Evolutionary conservation across 2,113 vertebrate genomes (phyloP), one percentile per base, ranked within the genome.

Genomic region (Clupea harengus): DNA sequence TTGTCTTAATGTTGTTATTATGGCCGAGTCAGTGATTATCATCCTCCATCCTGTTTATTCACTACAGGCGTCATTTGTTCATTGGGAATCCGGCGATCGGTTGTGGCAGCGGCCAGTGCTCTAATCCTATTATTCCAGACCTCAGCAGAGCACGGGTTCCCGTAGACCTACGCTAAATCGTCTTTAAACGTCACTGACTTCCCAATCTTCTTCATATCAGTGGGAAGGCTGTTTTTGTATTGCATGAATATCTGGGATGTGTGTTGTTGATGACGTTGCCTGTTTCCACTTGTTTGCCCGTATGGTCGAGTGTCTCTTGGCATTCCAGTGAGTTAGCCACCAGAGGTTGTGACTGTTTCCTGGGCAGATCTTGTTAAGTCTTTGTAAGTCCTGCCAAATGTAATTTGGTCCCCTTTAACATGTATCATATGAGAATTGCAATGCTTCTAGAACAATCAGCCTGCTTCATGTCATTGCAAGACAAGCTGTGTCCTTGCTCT

Each of bases 1-100:
- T 91, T 50, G 80, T 90, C 88, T 67, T 84, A 82, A 84, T 92
- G 87, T 90, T 87, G 87, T 81, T 86, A 89, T 91, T 45, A 85
- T 80, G 46, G 84, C 82, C 83, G 91, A 60, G 75, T 45, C 10
- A 78, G 47, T 91, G 52, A 92, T 94, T 88, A 88, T 90, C 89
- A 84, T 39, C 39, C 54, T 57, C 89, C 72, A 91, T 93, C 92
- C 93, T 93, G 93, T 92, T 93, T 89, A 87, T 89, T 87, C 52
- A 83, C 88, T 54, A 82, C 22, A 83, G 84, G 91, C 88, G 81
- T 83, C 83, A 81, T 87, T 89, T 83, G 88, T 87, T 81, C 22
- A 28, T 87, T 84, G 82, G 50, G 52, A 83, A 75, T 87, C 82
- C 85, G 45, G 52, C 81, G 82, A 88, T 86, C 85, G 84, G 89